These are phyloP conservation scores for Ramazzottius varieornatus DNA, from an alignment of 2,888 invertebrate genomes.

Conservation along the genomic window DNA sequence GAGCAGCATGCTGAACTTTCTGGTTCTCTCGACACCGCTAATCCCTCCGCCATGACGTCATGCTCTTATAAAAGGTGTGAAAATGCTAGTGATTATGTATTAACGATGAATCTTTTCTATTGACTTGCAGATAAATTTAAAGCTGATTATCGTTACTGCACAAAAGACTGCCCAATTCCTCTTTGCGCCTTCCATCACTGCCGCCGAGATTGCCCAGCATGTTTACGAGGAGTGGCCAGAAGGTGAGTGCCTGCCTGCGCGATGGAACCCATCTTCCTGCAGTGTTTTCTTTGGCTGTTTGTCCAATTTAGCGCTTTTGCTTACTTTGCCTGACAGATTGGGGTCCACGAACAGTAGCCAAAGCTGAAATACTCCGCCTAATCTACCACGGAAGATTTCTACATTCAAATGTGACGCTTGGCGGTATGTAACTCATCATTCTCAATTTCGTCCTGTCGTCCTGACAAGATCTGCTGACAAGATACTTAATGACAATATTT, in stretches of 20 bases:
- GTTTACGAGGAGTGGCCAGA: conserved; percentile 98
- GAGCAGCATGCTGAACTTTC: no score
- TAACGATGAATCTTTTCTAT: conserved; percentile 12
- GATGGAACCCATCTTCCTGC: no score
- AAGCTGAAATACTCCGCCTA: conserved; percentile 20
- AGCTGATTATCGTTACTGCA: conserved; percentile 91
- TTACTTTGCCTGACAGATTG: no score
- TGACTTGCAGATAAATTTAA: conserved; percentile 69
- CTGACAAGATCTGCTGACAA: no score
- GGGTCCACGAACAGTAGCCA: not conserved
- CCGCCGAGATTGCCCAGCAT: conserved; percentile 91
- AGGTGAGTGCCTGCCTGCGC: conserved; percentile 38
- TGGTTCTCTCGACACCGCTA: no score
- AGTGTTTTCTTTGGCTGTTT: no score
- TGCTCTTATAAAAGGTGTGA: no score
- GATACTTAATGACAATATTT: no score
- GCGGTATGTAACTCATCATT: conserved; percentile 14
- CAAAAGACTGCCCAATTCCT: conserved; percentile 98
- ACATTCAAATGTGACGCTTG: conserved; percentile 23
- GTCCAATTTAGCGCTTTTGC: no score
- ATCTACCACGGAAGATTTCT: conserved; percentile 25
- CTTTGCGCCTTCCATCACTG: conserved; percentile 84
- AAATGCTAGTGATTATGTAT: no score
- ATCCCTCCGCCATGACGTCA: no score
- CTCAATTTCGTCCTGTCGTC: no score